phyloP scores from a whole-genome alignment of 1,140 invertebrate genomes.

The Pseudobourletiella spinata region DNA sequence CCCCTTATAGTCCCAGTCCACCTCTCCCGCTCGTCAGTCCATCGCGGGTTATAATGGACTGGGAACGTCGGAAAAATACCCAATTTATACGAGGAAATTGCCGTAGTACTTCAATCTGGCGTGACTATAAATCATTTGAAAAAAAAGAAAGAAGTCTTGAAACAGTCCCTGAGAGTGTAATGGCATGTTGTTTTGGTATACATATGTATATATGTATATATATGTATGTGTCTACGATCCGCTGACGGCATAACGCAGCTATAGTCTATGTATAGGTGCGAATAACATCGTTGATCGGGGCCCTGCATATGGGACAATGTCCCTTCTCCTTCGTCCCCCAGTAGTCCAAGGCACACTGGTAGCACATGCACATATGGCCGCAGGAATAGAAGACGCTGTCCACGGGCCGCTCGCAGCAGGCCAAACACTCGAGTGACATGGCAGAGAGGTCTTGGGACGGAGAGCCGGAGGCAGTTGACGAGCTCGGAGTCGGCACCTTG shows the following conservation, averaged over 20 bases:
- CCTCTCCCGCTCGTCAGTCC: too few relatives aligned
- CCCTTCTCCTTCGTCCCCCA: constrained; percentile 80
- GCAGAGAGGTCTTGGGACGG: background rate
- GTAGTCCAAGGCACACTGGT: constrained; percentile 81
- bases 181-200: too few relatives aligned
- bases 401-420: constrained; percentile 86
- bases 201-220: too few relatives aligned
- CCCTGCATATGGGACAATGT: constrained; percentile 87
- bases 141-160: too few relatives aligned
- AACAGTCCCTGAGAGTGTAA: too few relatives aligned
- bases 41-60: too few relatives aligned
- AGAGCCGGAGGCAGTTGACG: background rate
- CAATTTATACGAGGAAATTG: too few relatives aligned
- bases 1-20: too few relatives aligned
- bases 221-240: too few relatives aligned
- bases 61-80: too few relatives aligned
- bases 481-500: background rate
- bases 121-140: too few relatives aligned
- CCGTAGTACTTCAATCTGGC: too few relatives aligned
- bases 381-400: constrained; percentile 93
- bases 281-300: constrained; percentile 87
- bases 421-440: constrained; percentile 63
- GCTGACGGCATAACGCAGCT: background rate
- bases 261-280: constrained; percentile 73
- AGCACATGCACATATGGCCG: constrained; percentile 99